Percentiles rank a stretch among this genome's conserved stretches.
Conservation (phyloP, 2,113 vertebrate genomes). For the Hyperopisus bebe region DNA sequence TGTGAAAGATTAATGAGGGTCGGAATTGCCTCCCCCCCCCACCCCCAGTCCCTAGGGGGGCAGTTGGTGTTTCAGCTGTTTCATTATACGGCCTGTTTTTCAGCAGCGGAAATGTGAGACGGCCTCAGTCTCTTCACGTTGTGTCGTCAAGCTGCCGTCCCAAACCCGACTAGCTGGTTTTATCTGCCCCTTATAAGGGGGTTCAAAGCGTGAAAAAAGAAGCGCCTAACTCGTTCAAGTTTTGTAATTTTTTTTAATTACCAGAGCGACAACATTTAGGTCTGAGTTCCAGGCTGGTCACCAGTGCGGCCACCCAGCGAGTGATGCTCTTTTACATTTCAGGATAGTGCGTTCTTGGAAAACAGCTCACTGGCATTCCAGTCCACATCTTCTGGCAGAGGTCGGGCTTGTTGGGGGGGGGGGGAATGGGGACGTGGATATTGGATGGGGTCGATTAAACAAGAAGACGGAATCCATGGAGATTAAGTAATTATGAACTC, state of each 20-base stretch:
- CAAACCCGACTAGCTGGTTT: neutral
- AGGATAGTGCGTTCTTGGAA: neutral
- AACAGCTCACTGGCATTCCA: neutral
- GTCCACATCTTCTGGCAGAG: neutral
- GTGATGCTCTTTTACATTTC: neutral
- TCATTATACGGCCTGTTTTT: neutral
- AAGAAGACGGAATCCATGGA: neutral
- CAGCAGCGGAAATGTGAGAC: neutral
- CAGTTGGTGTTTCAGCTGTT: slow-evolving; percentile 9
- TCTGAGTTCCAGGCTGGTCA: neutral
- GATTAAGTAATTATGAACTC: slow-evolving; percentile 15
- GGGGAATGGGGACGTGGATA: neutral
- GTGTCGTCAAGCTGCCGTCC: neutral
- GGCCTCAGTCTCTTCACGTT: neutral
- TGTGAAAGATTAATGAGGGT: slow-evolving; percentile 17
- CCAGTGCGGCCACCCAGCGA: neutral
- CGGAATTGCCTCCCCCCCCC: neutral
- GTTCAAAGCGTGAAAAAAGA: neutral
- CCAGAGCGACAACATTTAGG: neutral
- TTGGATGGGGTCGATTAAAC: slow-evolving; percentile 4
- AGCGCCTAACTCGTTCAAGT: neutral
- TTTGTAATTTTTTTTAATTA: neutral
- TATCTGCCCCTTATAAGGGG: neutral
- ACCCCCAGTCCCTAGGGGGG: neutral
- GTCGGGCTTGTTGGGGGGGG: neutral